Base-by-base conservation (phyloP, 2,888 invertebrate genomes). In the Cephus nigrinus region DNA sequence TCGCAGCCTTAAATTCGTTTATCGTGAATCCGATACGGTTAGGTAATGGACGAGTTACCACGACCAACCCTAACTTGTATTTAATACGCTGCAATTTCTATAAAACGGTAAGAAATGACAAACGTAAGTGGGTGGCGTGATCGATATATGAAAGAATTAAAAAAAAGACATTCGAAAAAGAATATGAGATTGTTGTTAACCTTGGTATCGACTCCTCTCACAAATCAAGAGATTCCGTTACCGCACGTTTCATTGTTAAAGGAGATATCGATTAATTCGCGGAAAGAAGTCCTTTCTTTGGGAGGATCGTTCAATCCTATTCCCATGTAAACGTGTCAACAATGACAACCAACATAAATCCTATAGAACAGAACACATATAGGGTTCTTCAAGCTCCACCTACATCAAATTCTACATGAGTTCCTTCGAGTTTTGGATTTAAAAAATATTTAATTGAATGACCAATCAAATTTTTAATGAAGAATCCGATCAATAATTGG, bases 101-200 rank as follows among this genome's bases (percentile, higher is more conserved):
- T 55, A 55, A 55, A 55, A 71, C 74, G 74, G 30, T 35, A 36
- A 74, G 35, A 74, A 23, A 35, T 36, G 30, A n/a, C 35, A 30
- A 74, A 3, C n/a, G 74, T 33, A 74, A 33, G 35, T 74, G n/a
- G 35, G 74, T 33, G 11, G 74, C 12, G 35, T 30, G 71, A 12
- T n/a, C 74, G 36, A 36, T 68, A 40, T 36, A 75, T 69, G 82
- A 80, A 79, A 76, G 73, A n/a, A 33, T 68, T 36, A 34, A 75
- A 73, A 82, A 80, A 77, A 76, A n/a, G 33, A 3, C 2, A 23
- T 71, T 12, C 71, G 12, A 12, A 74, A 34, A 76, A 80, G 75
- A 80, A 82, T 76, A 76, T 76, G 77, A 80, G 82, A 87, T 86
- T 86, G 87, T 86, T 80, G 87, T 87, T 80, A 83, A 80, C 87